Evolutionary conservation across 2,888 invertebrate species (phyloP), one percentile per base, ranked within the genome.

Genomic region (Myathropa florea): DNA sequence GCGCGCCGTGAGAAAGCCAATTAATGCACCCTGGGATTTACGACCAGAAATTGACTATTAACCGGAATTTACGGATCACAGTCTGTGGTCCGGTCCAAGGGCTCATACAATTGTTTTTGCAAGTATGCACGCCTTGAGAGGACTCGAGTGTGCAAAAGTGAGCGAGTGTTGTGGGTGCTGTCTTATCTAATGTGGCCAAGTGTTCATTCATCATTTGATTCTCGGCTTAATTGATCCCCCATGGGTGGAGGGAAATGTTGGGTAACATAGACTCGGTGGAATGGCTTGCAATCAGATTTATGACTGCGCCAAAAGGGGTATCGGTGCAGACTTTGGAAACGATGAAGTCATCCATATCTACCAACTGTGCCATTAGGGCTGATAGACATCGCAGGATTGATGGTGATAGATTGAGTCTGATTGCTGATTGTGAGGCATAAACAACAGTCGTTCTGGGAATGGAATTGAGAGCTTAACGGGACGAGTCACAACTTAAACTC

Each of bases 31-130:
- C 24, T 57, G 24, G 24, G 57, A 72, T 72, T 72, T 63, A 72
- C 63, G 72, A 63, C 53, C 63, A 72, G 53, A 55, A 30, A 46
- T 21, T 21, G 63, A 21, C 72, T 30, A 72, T 72, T 72, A 72
- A 63, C 30, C 30, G 53, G 28, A 72, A 63, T 72, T 72, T 53
- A 53, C 46, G n/a, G 18, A 18, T 6, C 7, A 46, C 46, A 18
- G 46, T 3, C 46, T 46, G 9, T 18, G 18, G 46, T 1, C n/a
- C 39, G 39, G n/a, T n/a, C n/a, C n/a, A 46, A n/a, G 7, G 18
- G 46, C 46, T 18, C 46, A 6, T 14, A 14, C 39, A 46, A 46
- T 46, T 46, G 46, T 46, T 46, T 3, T 33, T 33, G 1, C 1
- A 10, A 1, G 0, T 9, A 12, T 9, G 12, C 12, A 3, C 12